Evolutionary conservation across 2,888 invertebrate species (phyloP), one percentile per base, ranked within the genome.

Genomic region (Gryllus longicercus): DNA sequence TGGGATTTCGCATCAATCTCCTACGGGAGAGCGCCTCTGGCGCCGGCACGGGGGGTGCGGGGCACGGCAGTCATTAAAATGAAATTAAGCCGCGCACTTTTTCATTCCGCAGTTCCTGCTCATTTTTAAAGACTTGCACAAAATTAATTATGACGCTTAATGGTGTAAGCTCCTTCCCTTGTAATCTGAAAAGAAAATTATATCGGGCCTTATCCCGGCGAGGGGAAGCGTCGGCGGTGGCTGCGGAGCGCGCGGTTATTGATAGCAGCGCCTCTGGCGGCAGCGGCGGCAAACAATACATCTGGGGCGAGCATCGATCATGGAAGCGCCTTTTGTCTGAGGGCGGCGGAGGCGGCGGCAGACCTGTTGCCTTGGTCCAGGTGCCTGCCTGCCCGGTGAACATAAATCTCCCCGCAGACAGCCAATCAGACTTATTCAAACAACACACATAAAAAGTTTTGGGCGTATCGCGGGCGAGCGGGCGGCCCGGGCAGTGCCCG

Each of bases 1-100:
- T 63, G 63, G 63, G n/a, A n/a, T n/a, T 63, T 63, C 63, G 63
- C 63, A 63, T 63, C 63, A 63, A 63, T 63, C 63, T 63, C 63
- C 63, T 63, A 63, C 63, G 63, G 63, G 63, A 14, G n/a, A 16
- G n/a, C 16, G n/a, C 63, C 14, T 14, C 63, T 14, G 16, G n/a
- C 16, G 10, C 3, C n/a, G 63, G 63, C 63, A 0, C 63, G 63
- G 63, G 21, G 51, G 63, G 63, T 63, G 63, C 16, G 16, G 63
- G 63, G 63, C n/a, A 63, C 63, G 63, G 63, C 63, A 63, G 63
- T 63, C 63, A 63, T 63, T 63, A 63, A 63, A 63, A 63, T 63
- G 63, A 63, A 63, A 63, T 63, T 63, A 63, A 63, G 63, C 63
- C 63, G n/a, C 63, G 63, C 63, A 63, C 63, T 63, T 63, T 63